Evolutionary conservation across 2,113 vertebrate genomes (phyloP).

Genomic region (Vulpes ferrilata): DNA sequence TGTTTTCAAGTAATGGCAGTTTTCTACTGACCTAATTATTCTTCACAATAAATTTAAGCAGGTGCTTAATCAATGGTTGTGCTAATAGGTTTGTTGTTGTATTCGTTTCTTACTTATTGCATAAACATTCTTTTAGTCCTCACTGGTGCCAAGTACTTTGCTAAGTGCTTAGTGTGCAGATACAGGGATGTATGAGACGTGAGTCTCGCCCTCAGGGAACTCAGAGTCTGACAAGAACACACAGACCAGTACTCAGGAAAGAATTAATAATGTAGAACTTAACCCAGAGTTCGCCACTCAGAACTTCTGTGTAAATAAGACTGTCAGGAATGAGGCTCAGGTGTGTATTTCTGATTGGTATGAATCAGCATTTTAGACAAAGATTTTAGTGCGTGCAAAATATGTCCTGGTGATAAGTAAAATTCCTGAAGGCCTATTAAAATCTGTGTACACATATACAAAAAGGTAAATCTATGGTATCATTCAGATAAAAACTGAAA

Average conservation of each 20-base stretch:
- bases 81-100: slow-evolving; percentile 42
- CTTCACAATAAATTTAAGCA: slow-evolving; percentile 34
- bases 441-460: neutral
- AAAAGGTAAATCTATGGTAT: neutral
- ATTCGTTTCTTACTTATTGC: neutral
- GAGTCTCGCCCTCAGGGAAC: neutral
- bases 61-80: neutral
- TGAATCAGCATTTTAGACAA: slow-evolving; percentile 50
- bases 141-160: neutral
- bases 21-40: slow-evolving; percentile 35
- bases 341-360: slow-evolving; percentile 3
- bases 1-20: slow-evolving; percentile 40
- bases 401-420: neutral
- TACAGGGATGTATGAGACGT: neutral
- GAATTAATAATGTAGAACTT: slow-evolving; percentile 46
- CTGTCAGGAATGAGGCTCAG: neutral
- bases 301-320: neutral
- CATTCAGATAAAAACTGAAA: slow-evolving; percentile 64
- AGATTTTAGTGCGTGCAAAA: slow-evolving; percentile 39
- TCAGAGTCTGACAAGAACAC: neutral
- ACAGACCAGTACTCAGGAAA: slow-evolving; percentile 31
- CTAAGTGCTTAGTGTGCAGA: slow-evolving; percentile 26
- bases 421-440: slow-evolving; percentile 49
- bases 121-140: neutral
- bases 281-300: slow-evolving; percentile 4